Base-by-base conservation (phyloP, 2,888 invertebrate species). In the Belgica antarctica region DNA sequence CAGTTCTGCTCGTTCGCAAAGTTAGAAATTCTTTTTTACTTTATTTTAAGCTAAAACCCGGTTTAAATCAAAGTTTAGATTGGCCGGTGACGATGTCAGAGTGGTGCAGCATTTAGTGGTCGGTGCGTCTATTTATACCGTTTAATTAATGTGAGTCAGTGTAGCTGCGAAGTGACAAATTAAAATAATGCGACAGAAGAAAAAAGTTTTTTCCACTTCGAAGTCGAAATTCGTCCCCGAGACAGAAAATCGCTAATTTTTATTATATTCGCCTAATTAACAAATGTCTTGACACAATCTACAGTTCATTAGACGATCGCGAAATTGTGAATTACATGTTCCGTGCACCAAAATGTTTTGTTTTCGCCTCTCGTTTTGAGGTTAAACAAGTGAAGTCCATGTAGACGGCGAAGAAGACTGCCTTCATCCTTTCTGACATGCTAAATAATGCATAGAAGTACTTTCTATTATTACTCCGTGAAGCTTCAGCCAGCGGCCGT, bases 91-190 rank as follows among this genome's bases (percentile, higher is more conserved):
- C 28, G 68, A 31, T 57, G 31, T 28, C 52, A 31, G n/a, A n/a
- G n/a, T n/a, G n/a, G n/a, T n/a, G n/a, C n/a, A 28, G 57, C 57
- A 34, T 57, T 68, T 47, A 68, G 57, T 24, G 52, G 34, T n/a
- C 31, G 52, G 19, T 68, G n/a, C n/a, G n/a, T 52, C 52, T 68
- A 31, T 68, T 27, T 31, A 68, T 68, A 68, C 34, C 31, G 31
- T 57, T 57, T 57, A 31, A 68, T 52, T 68, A 68, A 68, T 57
- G 68, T 68, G 68, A 68, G 68, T 68, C 31, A 57, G 22, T 68
- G 52, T 47, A 57, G 22, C 15, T 15, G 27, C 31, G 25, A 31
- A 66, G 7, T 31, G 68, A 46, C 65, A 66, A 66, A 47, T 47
- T 34, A 62, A 63, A 22, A 24, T 63, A 63, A 47, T 47, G 28